Percentiles rank a stretch among this genome's conserved stretches.
Conservation (phyloP, 2,797 vertebrate species). For the Meriones psammophilus region DNA sequence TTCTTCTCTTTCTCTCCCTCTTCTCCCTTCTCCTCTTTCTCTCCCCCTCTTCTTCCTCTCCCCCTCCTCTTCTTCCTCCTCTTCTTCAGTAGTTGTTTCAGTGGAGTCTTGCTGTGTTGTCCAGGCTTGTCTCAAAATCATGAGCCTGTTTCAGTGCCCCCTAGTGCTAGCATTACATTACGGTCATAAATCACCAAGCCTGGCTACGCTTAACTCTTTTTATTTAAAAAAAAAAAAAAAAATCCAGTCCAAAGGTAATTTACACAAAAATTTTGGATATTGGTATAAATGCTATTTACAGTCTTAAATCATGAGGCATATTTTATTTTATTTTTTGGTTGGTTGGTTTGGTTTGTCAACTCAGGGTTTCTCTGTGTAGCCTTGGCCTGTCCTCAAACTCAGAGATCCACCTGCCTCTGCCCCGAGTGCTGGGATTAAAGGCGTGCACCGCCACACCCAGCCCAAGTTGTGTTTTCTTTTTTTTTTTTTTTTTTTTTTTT, state of each 20-base stretch:
- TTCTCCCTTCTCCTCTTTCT: no score
- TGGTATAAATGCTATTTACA: background rate
- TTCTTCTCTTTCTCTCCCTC: background rate
- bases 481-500: no score
- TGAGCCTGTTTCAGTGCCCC: background rate
- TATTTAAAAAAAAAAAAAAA: background rate
- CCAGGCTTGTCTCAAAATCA: background rate
- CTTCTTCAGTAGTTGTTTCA: background rate
- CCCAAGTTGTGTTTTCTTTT: background rate
- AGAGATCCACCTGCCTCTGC: no score
- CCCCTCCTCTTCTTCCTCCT: background rate
- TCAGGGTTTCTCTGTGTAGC: no score
- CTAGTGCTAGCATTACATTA: background rate
- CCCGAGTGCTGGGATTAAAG: no score
- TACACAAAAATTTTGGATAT: background rate
- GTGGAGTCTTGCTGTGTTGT: background rate
- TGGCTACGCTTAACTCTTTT: background rate
- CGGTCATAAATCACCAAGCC: background rate
- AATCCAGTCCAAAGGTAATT: slow-evolving; percentile 37
- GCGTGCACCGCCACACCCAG: no score
- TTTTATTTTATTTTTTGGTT: no score
- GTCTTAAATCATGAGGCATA: slow-evolving; percentile 53
- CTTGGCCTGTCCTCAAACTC: no score
- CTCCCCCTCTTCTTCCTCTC: background rate
- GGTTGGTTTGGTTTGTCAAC: no score